These are phyloP conservation scores for Myopa tessellatipennis DNA, from an alignment of 2,888 invertebrate genomes.

Conservation along the genomic window DNA sequence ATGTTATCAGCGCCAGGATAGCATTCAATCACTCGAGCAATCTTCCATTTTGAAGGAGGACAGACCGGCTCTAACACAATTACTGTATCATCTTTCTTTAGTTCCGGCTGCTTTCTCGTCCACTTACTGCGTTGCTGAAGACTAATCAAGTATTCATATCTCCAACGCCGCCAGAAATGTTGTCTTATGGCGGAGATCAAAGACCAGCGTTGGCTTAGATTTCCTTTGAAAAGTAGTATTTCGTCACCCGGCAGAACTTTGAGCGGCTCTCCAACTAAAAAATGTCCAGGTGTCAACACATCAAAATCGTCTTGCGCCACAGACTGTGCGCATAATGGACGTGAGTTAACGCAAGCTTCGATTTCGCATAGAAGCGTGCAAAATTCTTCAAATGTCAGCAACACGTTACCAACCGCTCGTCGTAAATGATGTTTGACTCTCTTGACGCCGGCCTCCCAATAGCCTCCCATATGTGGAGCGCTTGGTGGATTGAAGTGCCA, in stretches of 20 bases:
- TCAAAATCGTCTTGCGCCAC: not conserved
- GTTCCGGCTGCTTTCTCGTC: not conserved
- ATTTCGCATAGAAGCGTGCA: not conserved
- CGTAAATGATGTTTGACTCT: conserved; percentile 12
- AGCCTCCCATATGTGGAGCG: conserved; percentile 24
- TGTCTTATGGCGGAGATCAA: not conserved
- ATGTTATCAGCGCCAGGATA: not conserved
- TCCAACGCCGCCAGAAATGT: conserved; percentile 1
- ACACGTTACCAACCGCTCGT: not conserved
- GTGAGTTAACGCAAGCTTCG: conserved; percentile 8
- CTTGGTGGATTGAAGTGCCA: conserved; percentile 21
- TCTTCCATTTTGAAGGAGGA: conserved; percentile 2
- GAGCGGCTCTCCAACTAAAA: not conserved
- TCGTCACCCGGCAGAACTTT: not conserved
- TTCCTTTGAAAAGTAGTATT: not conserved
- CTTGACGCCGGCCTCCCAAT: conserved; percentile 19
- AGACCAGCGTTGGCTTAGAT: not conserved
- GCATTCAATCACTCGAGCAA: not conserved
- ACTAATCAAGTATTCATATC: not conserved
- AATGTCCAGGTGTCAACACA: not conserved
- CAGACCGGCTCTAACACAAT: not conserved
- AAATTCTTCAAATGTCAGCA: conserved; percentile 6
- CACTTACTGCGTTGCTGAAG: not conserved
- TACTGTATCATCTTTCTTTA: not conserved
- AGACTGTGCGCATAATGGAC: not conserved